Evolutionary conservation across 2,888 invertebrate species (phyloP), one percentile per base, ranked within the genome.

Genomic region (Poecilobothrus nobilitatus): DNA sequence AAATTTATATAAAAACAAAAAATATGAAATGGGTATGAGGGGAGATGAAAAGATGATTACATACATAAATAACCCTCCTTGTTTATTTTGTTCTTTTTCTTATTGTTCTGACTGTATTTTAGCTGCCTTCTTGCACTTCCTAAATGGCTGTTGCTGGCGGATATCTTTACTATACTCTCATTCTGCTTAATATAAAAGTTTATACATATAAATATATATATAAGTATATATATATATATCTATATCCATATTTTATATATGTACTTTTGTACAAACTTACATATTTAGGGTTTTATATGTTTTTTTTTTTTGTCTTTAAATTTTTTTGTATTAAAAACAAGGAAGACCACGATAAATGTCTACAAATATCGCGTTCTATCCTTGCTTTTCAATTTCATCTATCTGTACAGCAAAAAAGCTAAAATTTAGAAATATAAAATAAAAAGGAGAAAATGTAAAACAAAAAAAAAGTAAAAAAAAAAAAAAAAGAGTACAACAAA

Each of bases 301-400:
- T 8, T 37, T 37, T 53, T 53, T n/a, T 18, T 53, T 53, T 53
- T n/a, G 3, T 53, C 18, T 53, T 18, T 53, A 12, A 12, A 12
- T 53, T 53, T 18, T 6, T 53, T 53, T 53, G 9, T 53, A 18
- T 53, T 53, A 53, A 15, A 53, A 53, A 53, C 7, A 53, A 53
- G 53, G 53, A 53, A 53, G 53, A 53, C 53, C 53, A 53, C 53
- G 53, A 53, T 53, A 53, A 53, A 53, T 15, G 53, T 53, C 53
- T 53, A 53, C 53, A 53, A 53, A 53, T 18, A 53, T 53, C 53
- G 53, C 53, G 53, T 53, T 53, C 53, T 53, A 53, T 53, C 18
- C 53, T 53, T 53, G 18, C 53, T 53, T 18, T 27, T 27, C n/a
- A n/a, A n/a, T n/a, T 53, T 53, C 53, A 53, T 53, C 53, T 53